Percentiles rank a stretch among this genome's conserved stretches.
These are phyloP conservation scores for Acestrorhynchus altus DNA, from an alignment of 2,797 vertebrate species.

Conservation along the genomic window DNA sequence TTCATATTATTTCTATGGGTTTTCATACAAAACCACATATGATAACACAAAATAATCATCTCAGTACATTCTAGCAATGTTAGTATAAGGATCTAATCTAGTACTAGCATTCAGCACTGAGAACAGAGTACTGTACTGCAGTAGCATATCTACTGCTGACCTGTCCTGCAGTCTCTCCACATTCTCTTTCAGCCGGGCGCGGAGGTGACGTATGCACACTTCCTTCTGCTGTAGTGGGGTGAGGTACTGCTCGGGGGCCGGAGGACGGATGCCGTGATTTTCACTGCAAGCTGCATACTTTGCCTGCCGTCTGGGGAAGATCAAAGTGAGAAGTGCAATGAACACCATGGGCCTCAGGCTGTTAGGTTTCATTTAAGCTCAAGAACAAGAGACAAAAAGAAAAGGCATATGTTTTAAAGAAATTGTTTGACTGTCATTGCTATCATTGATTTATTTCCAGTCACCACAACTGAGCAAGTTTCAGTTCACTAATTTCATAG, in stretches of 20 bases:
- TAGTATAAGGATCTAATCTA: not conserved
- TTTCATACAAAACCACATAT: too few species aligned
- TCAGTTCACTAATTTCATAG: too few species aligned
- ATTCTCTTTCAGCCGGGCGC: conserved; percentile 89
- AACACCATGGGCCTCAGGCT: not conserved
- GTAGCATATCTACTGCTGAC: conserved; percentile 68
- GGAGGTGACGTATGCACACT: conserved; percentile 95
- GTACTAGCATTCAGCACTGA: not conserved
- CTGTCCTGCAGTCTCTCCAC: conserved; percentile 93
- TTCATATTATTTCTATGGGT: too few species aligned
- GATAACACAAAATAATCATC: too few species aligned
- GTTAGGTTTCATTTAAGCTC: not conserved
- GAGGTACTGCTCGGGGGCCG: conserved; percentile 95
- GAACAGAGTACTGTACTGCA: not conserved
- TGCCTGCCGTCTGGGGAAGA: conserved; percentile 80
- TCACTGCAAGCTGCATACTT: conserved; percentile 92
- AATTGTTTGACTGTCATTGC: not conserved
- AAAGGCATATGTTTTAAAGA: not conserved
- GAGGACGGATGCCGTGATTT: conserved; percentile 94
- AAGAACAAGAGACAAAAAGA: not conserved
- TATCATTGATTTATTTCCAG: too few species aligned
- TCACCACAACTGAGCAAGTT: not conserved
- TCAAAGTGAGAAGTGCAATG: not conserved
- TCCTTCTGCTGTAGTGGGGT: conserved; percentile 98
- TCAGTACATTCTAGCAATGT: too few species aligned